phyloP scores from a whole-genome alignment of 2,888 invertebrate genomes.

The Lepidocyrtinus sp. region DNA sequence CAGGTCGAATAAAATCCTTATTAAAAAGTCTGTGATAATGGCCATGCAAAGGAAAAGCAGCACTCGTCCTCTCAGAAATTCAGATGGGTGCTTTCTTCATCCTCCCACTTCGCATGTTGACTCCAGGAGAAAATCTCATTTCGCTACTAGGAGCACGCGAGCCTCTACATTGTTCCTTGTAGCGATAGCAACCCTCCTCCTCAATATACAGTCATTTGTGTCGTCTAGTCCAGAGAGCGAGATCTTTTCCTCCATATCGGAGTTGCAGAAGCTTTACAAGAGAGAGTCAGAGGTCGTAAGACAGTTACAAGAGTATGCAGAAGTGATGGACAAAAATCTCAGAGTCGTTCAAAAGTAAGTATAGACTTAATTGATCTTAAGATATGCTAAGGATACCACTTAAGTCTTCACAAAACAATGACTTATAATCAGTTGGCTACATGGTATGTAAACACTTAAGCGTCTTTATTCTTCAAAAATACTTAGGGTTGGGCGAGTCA shows the following conservation, averaged over 20 bases:
- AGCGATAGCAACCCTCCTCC: slow-evolving; percentile 1
- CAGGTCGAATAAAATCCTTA: background rate
- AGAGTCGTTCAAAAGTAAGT: slow-evolving; percentile 67
- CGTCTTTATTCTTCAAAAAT: too few relatives aligned
- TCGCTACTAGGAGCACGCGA: background rate
- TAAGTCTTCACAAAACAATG: too few relatives aligned
- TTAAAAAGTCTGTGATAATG: slow-evolving; percentile 28
- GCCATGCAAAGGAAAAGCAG: background rate
- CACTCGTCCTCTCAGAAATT: background rate
- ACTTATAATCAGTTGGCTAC: too few relatives aligned
- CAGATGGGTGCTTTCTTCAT: background rate
- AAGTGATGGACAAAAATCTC: slow-evolving; percentile 64
- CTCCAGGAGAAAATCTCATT: background rate
- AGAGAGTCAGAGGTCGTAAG: slow-evolving; percentile 67
- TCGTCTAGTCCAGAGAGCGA: slow-evolving; percentile 66
- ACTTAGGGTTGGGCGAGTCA: too few relatives aligned
- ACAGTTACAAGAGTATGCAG: slow-evolving; percentile 65
- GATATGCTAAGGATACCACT: too few relatives aligned
- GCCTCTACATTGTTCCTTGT: slow-evolving; percentile 14
- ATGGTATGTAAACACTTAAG: too few relatives aligned
- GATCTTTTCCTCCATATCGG: slow-evolving; percentile 69
- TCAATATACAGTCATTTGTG: slow-evolving; percentile 29
- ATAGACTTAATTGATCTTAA: too few relatives aligned
- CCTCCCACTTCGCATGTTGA: background rate
- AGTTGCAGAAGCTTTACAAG: slow-evolving; percentile 67